Base-by-base conservation (phyloP, 1,140 invertebrate species). In the Pachyrhynchus sulphureomaculatus region DNA sequence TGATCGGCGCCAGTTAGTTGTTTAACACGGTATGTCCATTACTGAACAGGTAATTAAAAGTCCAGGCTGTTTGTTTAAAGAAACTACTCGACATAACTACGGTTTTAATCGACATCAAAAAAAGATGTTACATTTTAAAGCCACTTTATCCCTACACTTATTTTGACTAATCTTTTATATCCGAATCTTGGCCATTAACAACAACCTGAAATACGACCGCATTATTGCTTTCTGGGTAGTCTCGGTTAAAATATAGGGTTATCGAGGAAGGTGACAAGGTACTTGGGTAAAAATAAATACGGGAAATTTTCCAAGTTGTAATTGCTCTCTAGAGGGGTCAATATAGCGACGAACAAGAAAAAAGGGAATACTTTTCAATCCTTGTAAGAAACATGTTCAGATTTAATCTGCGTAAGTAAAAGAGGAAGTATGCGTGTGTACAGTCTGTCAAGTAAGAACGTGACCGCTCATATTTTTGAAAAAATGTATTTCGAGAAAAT, bases 21-120 rank as follows among this genome's bases (percentile, higher is more conserved):
- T 75, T 70, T 49, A 67, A 75, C 73, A 75, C 67, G 73, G 70
- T 73, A 75, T 68, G 70, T 75, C 73, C 73, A 75, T 75, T 75
- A 75, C 73, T 64, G 62, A 62, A 68, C 69, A 72, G 73, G 73
- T 73, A 75, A 75, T 75, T 75, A 75, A 75, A 75, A 73, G 71
- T 69, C 65, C 55, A 65, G 70, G 65, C 73, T 71, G 67, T 75
- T 72, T 73, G 71, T 75, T 74, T 62, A 51, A 59, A 65, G 66
- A 62, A 70, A 71, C 68, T 71, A 69, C 64, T 70, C 51, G 67
- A 72, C 70, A 73, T 69, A 69, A 63, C 67, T 72, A 68, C 69
- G 71, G 72, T 74, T 74, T 74, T 74, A 74, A 72, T 72, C 71
- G 68, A 71, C 64, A 65, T 48, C 62, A 45, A 61, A 71, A 71